A percentile compares a stretch with the other conserved stretches of the same genome.
Conservation (phyloP, 2,888 invertebrate species). For the Dryocosmus kuriphilus region DNA sequence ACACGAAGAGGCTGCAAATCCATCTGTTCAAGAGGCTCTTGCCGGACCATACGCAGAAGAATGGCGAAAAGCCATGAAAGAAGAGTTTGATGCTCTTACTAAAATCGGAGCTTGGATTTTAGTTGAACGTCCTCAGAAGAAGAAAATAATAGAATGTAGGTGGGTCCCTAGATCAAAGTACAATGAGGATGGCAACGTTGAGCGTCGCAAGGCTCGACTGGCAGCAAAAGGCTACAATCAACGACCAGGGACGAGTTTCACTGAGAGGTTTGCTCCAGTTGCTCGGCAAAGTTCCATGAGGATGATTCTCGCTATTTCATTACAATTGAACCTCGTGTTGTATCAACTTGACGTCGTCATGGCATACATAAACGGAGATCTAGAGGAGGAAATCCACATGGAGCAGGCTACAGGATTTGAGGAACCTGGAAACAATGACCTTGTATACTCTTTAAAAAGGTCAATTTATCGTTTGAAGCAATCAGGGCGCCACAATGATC, state of each 20-base stretch:
- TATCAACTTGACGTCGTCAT: slow-evolving; percentile 48
- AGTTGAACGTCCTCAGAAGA: slow-evolving; percentile 37
- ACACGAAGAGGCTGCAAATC: neutral
- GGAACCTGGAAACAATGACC: slow-evolving; percentile 40
- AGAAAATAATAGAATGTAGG: slow-evolving; percentile 52
- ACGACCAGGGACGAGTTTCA: slow-evolving; percentile 60
- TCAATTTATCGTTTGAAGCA: slow-evolving; percentile 56
- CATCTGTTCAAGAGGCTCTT: slow-evolving; percentile 43
- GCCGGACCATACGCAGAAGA: slow-evolving; percentile 35
- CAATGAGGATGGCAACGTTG: slow-evolving; percentile 53
- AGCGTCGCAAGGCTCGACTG: slow-evolving; percentile 60
- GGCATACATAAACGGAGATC: slow-evolving; percentile 49
- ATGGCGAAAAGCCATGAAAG: slow-evolving; percentile 55
- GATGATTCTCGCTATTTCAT: slow-evolving; percentile 57
- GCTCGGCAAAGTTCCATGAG: slow-evolving; percentile 59
- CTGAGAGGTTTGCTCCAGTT: slow-evolving; percentile 51
- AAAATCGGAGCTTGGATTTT: slow-evolving; percentile 46
- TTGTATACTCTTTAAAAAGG: slow-evolving; percentile 54
- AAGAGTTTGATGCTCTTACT: slow-evolving; percentile 50
- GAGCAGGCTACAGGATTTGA: slow-evolving; percentile 47
- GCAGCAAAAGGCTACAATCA: slow-evolving; percentile 65
- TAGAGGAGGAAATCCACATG: slow-evolving; percentile 53
- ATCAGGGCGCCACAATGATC: slow-evolving; percentile 53
- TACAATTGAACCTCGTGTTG: slow-evolving; percentile 41
- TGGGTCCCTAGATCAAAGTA: slow-evolving; percentile 58